Conservation (phyloP, 2,113 vertebrate species). For the Chauna torquata region DNA sequence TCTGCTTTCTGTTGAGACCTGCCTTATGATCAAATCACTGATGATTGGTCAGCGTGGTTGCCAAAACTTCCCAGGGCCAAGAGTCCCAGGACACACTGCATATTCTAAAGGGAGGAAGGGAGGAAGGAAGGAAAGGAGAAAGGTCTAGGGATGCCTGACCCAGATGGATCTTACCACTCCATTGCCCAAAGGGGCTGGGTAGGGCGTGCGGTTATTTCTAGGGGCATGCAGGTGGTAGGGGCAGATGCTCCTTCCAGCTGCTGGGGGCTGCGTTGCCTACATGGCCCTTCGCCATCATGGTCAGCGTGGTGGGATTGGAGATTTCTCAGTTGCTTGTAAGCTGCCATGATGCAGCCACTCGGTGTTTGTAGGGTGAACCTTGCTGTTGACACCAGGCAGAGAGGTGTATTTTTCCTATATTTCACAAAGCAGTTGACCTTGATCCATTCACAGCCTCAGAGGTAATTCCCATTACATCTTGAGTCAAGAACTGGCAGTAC, state of each 20-base stretch:
- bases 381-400: background rate
- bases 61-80: background rate
- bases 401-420: background rate
- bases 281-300: background rate
- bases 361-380: background rate
- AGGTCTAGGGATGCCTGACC: background rate
- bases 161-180: background rate
- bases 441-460: background rate
- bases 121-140: background rate
- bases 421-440: background rate
- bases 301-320: rapidly evolving
- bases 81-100: background rate
- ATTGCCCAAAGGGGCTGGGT: background rate
- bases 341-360: rapidly evolving
- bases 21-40: background rate
- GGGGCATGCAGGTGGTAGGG: background rate
- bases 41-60: background rate
- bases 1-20: background rate
- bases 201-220: background rate
- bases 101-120: background rate
- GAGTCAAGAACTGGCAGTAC: background rate
- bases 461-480: background rate
- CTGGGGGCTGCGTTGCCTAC: background rate
- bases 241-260: background rate
- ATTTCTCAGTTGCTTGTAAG: background rate